Evolutionary conservation across 1,140 invertebrate species (phyloP), one percentile per base, ranked within the genome.

Genomic region (Drosophila tropicalis): DNA sequence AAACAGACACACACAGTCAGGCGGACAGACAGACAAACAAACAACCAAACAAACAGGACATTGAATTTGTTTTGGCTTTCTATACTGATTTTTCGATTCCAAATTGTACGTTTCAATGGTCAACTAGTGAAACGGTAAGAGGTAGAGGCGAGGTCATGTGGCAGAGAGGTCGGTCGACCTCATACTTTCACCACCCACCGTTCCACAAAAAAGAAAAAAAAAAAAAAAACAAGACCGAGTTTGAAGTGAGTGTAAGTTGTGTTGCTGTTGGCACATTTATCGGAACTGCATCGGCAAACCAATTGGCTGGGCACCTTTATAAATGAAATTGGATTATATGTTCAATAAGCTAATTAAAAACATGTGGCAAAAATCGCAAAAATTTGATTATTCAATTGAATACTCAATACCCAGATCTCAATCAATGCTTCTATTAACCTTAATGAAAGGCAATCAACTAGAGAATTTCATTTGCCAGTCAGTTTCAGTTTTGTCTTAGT

Each of bases 41-140:
- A 62, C 47, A 40, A 29, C 76, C 82, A 79, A 86, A 87, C 83
- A 60, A 70, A 76, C 83, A 82, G 83, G 84, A 89, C 83, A 86
- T 89, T 86, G 83, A 86, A 89, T 86, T 89, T 89, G 80, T 89
- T 86, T 86, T 89, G 79, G 83, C 76, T 86, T 87, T 87, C 56
- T 86, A 51, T 51, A 51, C 44, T 51, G 83, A 86, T 86, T 86
- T 86, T 86, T 86, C 83, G 83, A 86, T 89, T 86, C 77, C 72
- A 86, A 86, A 89, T 86, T 83, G 79, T 81, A 75, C 84, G 84
- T 86, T 72, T 86, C 84, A 86, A 86, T 86, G 79, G 82, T 32
- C 71, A 58, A 51, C 62, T 62, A 62, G 13, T 66, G 51, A 70
- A 36, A n/a, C 1, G 62, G 64, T 55, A 15, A 61, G 34, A 34